These are phyloP conservation scores for Bombus pascuorum DNA, from an alignment of 1,140 invertebrate genomes.

Conservation along the genomic window DNA sequence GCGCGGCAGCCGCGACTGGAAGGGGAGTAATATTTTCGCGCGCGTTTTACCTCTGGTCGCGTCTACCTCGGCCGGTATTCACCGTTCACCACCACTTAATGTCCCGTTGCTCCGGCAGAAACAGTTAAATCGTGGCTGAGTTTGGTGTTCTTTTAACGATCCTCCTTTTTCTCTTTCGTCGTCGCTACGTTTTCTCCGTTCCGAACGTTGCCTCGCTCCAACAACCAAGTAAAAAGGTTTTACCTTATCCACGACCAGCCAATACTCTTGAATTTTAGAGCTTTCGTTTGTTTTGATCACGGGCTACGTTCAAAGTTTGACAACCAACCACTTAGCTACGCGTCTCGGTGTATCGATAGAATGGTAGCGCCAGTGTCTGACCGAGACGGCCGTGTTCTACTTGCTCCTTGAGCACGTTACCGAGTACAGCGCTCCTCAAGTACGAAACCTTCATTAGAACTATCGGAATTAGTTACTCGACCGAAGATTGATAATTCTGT, in stretches of 20 bases:
- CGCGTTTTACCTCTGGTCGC: slow-evolving; percentile 34
- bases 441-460: background rate
- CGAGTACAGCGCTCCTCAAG: no score
- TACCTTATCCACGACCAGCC: no score
- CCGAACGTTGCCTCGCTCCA: no score
- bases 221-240: background rate
- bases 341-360: background rate
- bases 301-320: background rate
- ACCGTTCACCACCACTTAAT: slow-evolving; percentile 49
- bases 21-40: slow-evolving; percentile 52
- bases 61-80: slow-evolving; percentile 30
- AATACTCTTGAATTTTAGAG: background rate
- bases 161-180: background rate
- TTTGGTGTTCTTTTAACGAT: slow-evolving; percentile 39
- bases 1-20: slow-evolving; percentile 13
- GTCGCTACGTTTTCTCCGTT: background rate
- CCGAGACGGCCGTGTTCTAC: background rate
- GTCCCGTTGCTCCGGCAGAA: slow-evolving; percentile 10
- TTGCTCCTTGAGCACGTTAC: slow-evolving; percentile 5
- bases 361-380: background rate
- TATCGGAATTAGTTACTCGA: background rate
- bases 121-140: slow-evolving; percentile 48
- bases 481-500: background rate
- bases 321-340: background rate
- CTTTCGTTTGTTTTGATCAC: background rate